Conservation (phyloP, 2,888 invertebrate species). For the Parapristionchus giblindavisi region DNA sequence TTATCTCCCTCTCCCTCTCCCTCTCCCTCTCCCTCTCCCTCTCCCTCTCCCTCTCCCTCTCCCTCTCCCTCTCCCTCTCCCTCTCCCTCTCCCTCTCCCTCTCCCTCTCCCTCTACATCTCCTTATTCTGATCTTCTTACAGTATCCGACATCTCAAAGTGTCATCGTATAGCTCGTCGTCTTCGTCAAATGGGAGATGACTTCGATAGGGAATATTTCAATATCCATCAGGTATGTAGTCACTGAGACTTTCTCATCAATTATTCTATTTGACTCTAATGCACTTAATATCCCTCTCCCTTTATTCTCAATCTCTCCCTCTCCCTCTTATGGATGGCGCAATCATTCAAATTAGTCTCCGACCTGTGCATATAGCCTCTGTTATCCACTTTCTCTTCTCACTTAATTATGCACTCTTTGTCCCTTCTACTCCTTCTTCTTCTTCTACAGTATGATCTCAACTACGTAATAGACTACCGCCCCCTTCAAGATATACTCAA, state of each 20-base stretch:
- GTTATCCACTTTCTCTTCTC: not conserved
- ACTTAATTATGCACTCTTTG: not conserved
- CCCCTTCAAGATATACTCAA: not conserved
- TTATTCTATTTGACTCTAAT: constrained; percentile 23
- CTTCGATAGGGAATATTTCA: constrained; percentile 29
- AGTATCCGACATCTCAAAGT: not conserved
- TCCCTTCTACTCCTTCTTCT: not conserved
- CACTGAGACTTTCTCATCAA: constrained; percentile 32
- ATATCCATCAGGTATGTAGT: not conserved
- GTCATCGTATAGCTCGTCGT: not conserved
- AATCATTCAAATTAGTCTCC: constrained; percentile 35
- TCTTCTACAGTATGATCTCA: not conserved
- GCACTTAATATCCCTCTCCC: constrained; percentile 8
- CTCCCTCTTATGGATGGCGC: constrained; percentile 8
- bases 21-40: not conserved
- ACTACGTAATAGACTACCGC: not conserved
- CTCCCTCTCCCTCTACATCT: too few relatives aligned
- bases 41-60: not conserved
- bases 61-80: not conserved
- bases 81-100: not conserved
- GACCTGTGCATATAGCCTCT: too few relatives aligned
- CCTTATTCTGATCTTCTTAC: not conserved
- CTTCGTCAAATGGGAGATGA: not conserved
- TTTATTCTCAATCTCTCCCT: not conserved
- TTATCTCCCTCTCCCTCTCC: not conserved